Evolutionary conservation across 1,140 invertebrate genomes (phyloP).

Genomic region (Pogonognathellus flavescens): DNA sequence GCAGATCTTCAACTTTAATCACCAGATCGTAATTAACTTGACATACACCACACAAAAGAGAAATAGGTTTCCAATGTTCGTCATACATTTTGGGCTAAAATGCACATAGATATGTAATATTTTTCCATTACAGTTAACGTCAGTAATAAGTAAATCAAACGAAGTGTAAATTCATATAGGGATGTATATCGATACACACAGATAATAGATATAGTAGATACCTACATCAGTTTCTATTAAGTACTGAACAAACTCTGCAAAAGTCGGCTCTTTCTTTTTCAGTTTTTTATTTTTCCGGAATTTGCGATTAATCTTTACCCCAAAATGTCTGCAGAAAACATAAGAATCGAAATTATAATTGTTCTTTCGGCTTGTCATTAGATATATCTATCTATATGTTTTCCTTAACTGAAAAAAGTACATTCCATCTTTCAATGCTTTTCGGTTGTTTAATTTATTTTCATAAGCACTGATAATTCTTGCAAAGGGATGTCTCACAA

Average conservation of each 20-base stretch:
- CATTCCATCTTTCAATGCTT: conserved; percentile 57
- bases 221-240: conserved; percentile 61
- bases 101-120: too few relatives aligned
- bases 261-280: conserved; percentile 64
- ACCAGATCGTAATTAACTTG: conserved; percentile 55
- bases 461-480: conserved; percentile 63
- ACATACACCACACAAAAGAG: conserved; percentile 59
- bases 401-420: conserved; percentile 62
- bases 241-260: conserved; percentile 65
- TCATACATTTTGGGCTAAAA: conserved; percentile 61
- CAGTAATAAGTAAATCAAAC: too few relatives aligned
- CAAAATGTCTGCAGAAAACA: conserved; percentile 61
- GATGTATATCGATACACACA: too few relatives aligned
- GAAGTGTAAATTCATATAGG: too few relatives aligned
- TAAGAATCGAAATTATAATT: too few relatives aligned
- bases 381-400: too few relatives aligned
- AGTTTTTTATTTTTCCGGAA: conserved; percentile 51
- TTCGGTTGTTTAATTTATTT: conserved; percentile 62
- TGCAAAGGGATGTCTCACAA: conserved; percentile 63
- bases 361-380: too few relatives aligned
- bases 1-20: conserved; percentile 60
- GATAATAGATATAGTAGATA: neutral
- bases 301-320: conserved; percentile 57
- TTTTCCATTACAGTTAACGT: too few relatives aligned
- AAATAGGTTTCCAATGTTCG: conserved; percentile 65